These are phyloP conservation scores for Xestobium rufovillosum DNA, from an alignment of 2,888 invertebrate genomes.

Conservation along the genomic window DNA sequence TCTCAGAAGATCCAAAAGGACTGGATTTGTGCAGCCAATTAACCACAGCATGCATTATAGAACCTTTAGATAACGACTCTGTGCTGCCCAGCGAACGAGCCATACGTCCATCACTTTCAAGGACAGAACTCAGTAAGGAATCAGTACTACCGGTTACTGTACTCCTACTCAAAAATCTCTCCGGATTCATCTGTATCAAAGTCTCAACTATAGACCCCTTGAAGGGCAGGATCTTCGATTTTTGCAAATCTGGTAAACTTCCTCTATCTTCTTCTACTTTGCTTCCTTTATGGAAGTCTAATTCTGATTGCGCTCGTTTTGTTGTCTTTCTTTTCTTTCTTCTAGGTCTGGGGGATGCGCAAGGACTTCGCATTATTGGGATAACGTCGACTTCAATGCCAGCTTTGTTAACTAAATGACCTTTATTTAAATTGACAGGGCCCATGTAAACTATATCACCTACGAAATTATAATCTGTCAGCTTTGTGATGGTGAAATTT, in stretches of 20 bases:
- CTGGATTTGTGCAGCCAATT: conserved; percentile 39
- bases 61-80: conserved; percentile 35
- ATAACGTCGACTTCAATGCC: conserved; percentile 45
- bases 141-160: conserved; percentile 30
- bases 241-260: conserved; percentile 38
- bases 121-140: conserved; percentile 29
- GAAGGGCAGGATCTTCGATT: conserved; percentile 20
- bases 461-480: conserved; percentile 25
- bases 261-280: conserved; percentile 31
- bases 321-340: conserved; percentile 29
- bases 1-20: conserved; percentile 34
- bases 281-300: conserved; percentile 34
- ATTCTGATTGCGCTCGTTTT: conserved; percentile 38
- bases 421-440: conserved; percentile 44
- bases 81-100: conserved; percentile 32
- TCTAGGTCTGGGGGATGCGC: conserved; percentile 35
- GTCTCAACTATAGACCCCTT: conserved; percentile 33
- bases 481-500: conserved; percentile 5
- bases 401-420: conserved; percentile 52
- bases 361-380: conserved; percentile 41
- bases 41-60: conserved; percentile 37
- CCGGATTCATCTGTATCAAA: conserved; percentile 35
- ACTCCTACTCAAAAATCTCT: conserved; percentile 30
- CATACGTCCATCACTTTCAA: conserved; percentile 25
- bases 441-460: conserved; percentile 44